Conservation (phyloP, 2,113 vertebrate genomes). For the Nesogale talazaci region DNA sequence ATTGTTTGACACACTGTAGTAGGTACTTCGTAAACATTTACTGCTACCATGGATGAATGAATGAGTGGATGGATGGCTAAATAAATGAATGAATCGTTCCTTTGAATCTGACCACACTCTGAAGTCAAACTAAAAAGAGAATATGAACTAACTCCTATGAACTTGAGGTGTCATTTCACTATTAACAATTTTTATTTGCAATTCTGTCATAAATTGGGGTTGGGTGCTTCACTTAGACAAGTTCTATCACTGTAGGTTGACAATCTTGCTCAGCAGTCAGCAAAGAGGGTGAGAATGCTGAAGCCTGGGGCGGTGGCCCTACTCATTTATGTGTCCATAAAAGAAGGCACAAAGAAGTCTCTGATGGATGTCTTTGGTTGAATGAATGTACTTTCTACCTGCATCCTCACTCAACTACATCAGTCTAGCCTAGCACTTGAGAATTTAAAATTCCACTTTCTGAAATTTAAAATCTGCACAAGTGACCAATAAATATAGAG, state of each 20-base stretch:
- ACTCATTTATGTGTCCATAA: neutral
- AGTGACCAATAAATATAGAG: neutral
- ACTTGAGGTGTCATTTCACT: too few relatives aligned
- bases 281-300: neutral
- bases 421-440: neutral
- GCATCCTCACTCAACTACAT: neutral
- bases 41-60: neutral
- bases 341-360: neutral
- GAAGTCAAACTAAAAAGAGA: neutral
- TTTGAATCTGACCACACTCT: neutral
- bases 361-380: neutral
- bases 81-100: neutral
- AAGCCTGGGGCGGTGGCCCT: neutral
- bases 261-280: neutral
- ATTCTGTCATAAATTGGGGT: neutral
- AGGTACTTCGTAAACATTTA: neutral
- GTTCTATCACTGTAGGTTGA: neutral
- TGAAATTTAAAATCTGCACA: constrained; percentile 9
- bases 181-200: neutral
- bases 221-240: neutral
- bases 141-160: neutral
- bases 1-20: neutral
- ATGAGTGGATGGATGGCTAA: neutral
- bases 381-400: neutral
- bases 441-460: neutral